A percentile compares a stretch with the other conserved stretches of the same genome.
phyloP scores from a whole-genome alignment of 1,140 invertebrate species.

The Orchestia grillus region DNA sequence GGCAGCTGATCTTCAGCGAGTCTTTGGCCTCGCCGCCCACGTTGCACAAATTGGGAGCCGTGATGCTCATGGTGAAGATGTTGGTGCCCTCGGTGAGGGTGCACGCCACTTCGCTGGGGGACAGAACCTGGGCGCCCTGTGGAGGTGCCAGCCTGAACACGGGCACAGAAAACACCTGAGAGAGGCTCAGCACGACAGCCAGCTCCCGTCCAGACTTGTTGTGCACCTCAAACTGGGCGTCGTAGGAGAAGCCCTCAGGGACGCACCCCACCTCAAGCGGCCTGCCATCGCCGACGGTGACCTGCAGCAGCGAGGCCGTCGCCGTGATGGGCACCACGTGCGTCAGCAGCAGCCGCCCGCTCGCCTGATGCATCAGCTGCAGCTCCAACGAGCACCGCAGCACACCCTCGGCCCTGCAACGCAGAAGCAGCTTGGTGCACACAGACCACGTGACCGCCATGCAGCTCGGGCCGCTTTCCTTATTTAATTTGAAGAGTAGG shows the following conservation, averaged over 20 bases:
- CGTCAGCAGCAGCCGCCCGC: neutral
- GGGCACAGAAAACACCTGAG: neutral
- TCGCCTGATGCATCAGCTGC: constrained; percentile 8
- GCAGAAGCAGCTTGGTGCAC: neutral
- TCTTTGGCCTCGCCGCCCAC: constrained; percentile 13
- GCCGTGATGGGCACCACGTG: constrained; percentile 40
- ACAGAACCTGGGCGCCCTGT: neutral
- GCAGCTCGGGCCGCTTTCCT: too few relatives aligned
- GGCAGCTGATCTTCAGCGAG: constrained; percentile 22
- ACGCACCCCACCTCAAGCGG: constrained; percentile 8
- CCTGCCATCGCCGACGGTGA: neutral
- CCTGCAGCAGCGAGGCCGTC: neutral
- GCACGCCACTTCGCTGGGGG: neutral
- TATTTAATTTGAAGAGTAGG: too few relatives aligned
- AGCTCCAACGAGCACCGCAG: constrained; percentile 1
- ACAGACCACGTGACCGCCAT: neutral
- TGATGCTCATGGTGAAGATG: constrained; percentile 17
- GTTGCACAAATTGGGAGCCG: neutral
- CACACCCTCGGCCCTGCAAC: neutral
- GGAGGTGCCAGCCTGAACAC: neutral
- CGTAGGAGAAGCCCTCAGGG: constrained; percentile 23
- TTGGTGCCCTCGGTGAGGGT: neutral
- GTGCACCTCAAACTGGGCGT: constrained; percentile 40
- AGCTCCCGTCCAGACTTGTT: neutral
- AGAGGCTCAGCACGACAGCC: neutral